These are phyloP conservation scores for Lysiphlebus fabarum DNA, from an alignment of 1,140 invertebrate genomes.

Conservation along the genomic window DNA sequence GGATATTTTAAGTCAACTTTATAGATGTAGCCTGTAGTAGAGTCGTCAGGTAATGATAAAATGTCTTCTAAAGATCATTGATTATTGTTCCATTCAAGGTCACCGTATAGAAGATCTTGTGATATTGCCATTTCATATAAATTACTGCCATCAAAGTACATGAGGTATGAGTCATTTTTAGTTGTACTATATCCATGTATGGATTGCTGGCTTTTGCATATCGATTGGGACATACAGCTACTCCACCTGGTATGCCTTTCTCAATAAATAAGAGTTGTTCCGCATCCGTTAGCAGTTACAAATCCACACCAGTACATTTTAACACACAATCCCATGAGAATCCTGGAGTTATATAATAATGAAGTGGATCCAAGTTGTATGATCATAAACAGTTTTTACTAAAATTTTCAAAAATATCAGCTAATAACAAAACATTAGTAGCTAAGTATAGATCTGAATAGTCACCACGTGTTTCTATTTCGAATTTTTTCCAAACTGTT, in stretches of 20 bases:
- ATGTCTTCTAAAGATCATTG: not conserved
- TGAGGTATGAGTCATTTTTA: too few relatives aligned
- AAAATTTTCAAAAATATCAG: constrained; percentile 7
- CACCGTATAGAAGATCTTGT: not conserved
- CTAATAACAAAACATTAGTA: not conserved
- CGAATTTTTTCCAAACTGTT: not conserved
- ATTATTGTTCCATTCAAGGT: not conserved
- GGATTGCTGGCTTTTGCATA: constrained; percentile 53
- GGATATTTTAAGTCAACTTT: constrained; percentile 4
- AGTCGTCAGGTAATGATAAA: not conserved
- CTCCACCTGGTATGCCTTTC: constrained; percentile 41
- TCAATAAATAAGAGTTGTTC: constrained; percentile 43
- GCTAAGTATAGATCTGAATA: not conserved
- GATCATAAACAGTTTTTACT: too few relatives aligned
- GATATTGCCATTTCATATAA: too few relatives aligned
- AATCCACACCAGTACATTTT: constrained; percentile 41
- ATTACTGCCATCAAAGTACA: too few relatives aligned
- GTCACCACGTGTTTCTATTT: not conserved
- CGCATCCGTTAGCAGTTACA: constrained; percentile 35
- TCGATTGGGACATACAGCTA: constrained; percentile 42
- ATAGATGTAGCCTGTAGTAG: constrained; percentile 1
- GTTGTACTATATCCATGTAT: not conserved
- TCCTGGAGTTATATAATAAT: constrained; percentile 31
- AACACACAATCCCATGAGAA: constrained; percentile 33
- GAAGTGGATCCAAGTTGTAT: constrained; percentile 25